These are phyloP conservation scores for Ctenicera cuprea DNA, from an alignment of 2,888 invertebrate species.

Conservation along the genomic window DNA sequence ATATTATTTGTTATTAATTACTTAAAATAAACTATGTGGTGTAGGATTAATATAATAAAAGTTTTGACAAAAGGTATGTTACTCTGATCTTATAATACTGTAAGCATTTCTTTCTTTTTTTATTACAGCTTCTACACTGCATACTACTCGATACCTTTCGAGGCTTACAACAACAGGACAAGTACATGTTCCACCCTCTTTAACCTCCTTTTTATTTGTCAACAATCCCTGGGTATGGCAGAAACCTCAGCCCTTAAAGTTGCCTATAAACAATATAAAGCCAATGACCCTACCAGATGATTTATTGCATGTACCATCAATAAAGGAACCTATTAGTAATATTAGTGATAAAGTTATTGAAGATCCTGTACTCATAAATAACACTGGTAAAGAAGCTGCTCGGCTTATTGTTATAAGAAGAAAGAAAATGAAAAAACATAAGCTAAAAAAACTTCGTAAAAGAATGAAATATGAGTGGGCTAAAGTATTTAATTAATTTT, in stretches of 20 bases:
- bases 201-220: not conserved
- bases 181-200: not conserved
- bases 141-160: not conserved
- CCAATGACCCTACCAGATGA: constrained; percentile 64
- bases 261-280: constrained; percentile 59
- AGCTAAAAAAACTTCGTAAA: constrained; percentile 86
- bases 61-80: no score
- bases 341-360: constrained; percentile 58
- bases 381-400: constrained; percentile 80
- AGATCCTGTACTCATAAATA: constrained; percentile 59
- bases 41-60: no score
- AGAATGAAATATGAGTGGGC: constrained; percentile 86
- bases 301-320: constrained; percentile 58
- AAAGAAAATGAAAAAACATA: constrained; percentile 92
- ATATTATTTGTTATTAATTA: no score
- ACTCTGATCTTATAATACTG: no score
- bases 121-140: not conserved
- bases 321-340: constrained; percentile 56
- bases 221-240: constrained; percentile 64
- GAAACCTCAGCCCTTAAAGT: constrained; percentile 62
- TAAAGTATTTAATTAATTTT: constrained; percentile 72
- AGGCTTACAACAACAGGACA: not conserved
- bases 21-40: no score
- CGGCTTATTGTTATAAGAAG: constrained; percentile 85
- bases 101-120: not conserved